Conservation (phyloP, 2,888 invertebrate species). For the Cheilosia vulpina region DNA sequence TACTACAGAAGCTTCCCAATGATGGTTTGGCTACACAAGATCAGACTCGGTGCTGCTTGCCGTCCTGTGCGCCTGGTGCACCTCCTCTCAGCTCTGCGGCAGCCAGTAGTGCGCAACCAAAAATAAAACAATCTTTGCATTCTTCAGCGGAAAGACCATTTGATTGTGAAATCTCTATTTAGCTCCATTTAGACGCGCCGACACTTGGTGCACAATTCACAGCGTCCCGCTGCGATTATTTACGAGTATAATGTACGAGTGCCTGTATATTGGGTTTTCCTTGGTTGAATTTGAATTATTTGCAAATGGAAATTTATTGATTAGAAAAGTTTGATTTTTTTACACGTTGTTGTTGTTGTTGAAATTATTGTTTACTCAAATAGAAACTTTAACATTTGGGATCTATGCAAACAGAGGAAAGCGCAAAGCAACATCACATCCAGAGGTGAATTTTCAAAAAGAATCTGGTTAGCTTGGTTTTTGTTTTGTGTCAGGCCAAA, state of each 20-base stretch:
- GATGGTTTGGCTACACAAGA: background rate
- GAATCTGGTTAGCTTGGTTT: slow-evolving; percentile 28
- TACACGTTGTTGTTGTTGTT: slow-evolving; percentile 15
- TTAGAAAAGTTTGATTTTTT: slow-evolving; percentile 53
- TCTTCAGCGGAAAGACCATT: slow-evolving; percentile 22
- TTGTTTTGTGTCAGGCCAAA: slow-evolving; percentile 24
- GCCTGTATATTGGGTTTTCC: background rate
- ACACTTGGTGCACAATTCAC: slow-evolving; percentile 11
- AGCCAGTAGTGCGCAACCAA: slow-evolving; percentile 1
- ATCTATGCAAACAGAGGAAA: slow-evolving; percentile 35
- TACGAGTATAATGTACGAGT: background rate
- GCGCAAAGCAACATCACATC: background rate
- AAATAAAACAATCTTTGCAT: slow-evolving; percentile 35
- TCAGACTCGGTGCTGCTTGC: background rate
- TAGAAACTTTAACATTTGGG: slow-evolving; percentile 45
- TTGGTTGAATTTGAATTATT: slow-evolving; percentile 66
- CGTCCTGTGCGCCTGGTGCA: slow-evolving; percentile 19
- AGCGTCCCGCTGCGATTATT: slow-evolving; percentile 40
- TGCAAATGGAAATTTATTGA: slow-evolving; percentile 70
- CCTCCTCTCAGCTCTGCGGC: background rate
- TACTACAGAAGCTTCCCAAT: slow-evolving; percentile 52
- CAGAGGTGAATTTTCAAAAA: slow-evolving; percentile 37
- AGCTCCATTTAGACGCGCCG: slow-evolving; percentile 62
- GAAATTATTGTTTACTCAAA: slow-evolving; percentile 31
- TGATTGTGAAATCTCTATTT: slow-evolving; percentile 66